These are phyloP conservation scores for Drosophila phalerata DNA, from an alignment of 2,888 invertebrate genomes.

Conservation along the genomic window DNA sequence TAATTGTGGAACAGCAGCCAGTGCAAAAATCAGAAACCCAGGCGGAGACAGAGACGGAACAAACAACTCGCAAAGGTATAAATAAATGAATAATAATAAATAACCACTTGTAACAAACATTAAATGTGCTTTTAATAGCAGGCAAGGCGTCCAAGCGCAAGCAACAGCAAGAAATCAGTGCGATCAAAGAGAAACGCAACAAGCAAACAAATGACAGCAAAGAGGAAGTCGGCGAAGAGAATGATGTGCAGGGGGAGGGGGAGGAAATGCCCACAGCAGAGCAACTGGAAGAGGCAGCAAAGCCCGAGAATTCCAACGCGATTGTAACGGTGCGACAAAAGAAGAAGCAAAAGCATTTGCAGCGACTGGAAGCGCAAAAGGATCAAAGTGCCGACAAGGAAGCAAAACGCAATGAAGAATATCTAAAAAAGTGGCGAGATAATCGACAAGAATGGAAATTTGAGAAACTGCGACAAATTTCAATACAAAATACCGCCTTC, in stretches of 20 bases:
- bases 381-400: conserved; percentile 87
- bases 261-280: conserved; percentile 82
- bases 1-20: conserved; percentile 71
- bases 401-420: conserved; percentile 88
- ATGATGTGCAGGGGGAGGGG: conserved; percentile 85
- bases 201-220: conserved; percentile 31
- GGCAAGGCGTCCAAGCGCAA: conserved; percentile 58
- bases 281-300: conserved; percentile 80
- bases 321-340: conserved; percentile 89
- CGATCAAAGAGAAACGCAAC: conserved; percentile 54
- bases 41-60: not conserved
- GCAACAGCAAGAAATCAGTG: conserved; percentile 35
- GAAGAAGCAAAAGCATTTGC: conserved; percentile 88
- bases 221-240: conserved; percentile 72
- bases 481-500: conserved; percentile 90
- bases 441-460: conserved; percentile 91
- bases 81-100: not conserved
- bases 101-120: not conserved
- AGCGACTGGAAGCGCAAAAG: conserved; percentile 87
- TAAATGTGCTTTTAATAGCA: conserved; percentile 1
- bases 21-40: conserved; percentile 6
- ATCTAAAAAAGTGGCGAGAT: conserved; percentile 91
- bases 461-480: conserved; percentile 92
- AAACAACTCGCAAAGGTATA: conserved; percentile 8
- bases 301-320: conserved; percentile 83